phyloP scores from a whole-genome alignment of 2,888 invertebrate species.

The Anticlea derivata region DNA sequence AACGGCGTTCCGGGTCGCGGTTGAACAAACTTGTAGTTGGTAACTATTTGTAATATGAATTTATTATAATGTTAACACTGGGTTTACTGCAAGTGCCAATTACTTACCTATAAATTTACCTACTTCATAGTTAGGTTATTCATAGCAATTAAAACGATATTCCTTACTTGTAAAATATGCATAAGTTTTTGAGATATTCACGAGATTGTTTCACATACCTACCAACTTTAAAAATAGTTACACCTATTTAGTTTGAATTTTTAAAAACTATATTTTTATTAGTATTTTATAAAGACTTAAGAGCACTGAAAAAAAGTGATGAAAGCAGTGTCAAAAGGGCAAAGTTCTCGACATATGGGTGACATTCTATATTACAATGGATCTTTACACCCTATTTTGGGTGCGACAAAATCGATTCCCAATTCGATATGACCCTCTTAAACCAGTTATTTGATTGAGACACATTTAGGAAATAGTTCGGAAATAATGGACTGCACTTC shows the following conservation, averaged over 20 bases:
- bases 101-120: slow-evolving; percentile 17
- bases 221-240: too few relatives aligned
- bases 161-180: too few relatives aligned
- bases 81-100: slow-evolving; percentile 39
- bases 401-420: slow-evolving; percentile 80
- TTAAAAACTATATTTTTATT: too few relatives aligned
- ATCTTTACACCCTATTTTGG: slow-evolving; percentile 79
- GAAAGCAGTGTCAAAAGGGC: slow-evolving; percentile 38
- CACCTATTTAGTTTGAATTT: too few relatives aligned
- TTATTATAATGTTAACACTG: slow-evolving; percentile 61
- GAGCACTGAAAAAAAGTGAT: neutral
- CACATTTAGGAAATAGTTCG: slow-evolving; percentile 46
- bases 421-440: slow-evolving; percentile 78
- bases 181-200: neutral
- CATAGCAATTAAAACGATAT: neutral
- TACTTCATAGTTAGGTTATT: neutral
- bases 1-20: slow-evolving; percentile 71
- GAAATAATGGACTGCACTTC: slow-evolving; percentile 31
- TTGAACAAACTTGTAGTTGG: slow-evolving; percentile 74
- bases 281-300: too few relatives aligned
- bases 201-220: neutral
- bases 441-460: slow-evolving; percentile 63
- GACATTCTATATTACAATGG: slow-evolving; percentile 77
- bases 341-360: slow-evolving; percentile 72
- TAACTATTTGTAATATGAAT: slow-evolving; percentile 79